A percentile compares a stretch with the other conserved stretches of the same genome.
Evolutionary conservation across 2,113 vertebrate genomes (phyloP).

Genomic region (Atrichornis clamosus): DNA sequence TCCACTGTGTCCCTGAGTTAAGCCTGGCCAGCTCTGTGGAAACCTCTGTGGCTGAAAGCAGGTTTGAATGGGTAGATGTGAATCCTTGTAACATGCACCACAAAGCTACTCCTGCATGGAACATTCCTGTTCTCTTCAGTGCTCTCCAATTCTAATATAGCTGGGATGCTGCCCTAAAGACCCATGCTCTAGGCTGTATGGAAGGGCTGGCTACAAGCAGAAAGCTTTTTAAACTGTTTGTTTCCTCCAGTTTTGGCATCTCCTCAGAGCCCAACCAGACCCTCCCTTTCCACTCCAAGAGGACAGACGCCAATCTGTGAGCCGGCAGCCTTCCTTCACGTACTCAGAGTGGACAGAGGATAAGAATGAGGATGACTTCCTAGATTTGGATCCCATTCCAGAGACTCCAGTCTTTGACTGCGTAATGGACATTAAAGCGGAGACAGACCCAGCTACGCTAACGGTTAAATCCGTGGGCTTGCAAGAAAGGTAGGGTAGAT

Average conservation of each 20-base stretch:
- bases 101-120: neutral
- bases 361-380: constrained; percentile 85
- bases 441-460: constrained; percentile 86
- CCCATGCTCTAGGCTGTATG: neutral
- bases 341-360: constrained; percentile 96
- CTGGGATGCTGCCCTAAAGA: neutral
- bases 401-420: constrained; percentile 93
- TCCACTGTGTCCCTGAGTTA: constrained; percentile 17
- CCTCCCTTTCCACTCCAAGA: constrained; percentile 64
- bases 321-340: constrained; percentile 95
- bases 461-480: constrained; percentile 91
- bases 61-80: constrained; percentile 17
- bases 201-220: neutral
- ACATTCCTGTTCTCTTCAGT: neutral
- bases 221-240: constrained; percentile 5
- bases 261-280: constrained; percentile 63
- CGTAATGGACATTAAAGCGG: constrained; percentile 82
- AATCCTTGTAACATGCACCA: neutral
- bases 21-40: constrained; percentile 36
- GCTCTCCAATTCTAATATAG: neutral
- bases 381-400: constrained; percentile 85
- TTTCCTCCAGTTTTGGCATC: constrained; percentile 77
- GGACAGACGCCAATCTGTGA: constrained; percentile 92
- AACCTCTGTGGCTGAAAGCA: constrained; percentile 44
- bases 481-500: constrained; percentile 88